These are phyloP conservation scores for Nipponacmea schrenckii DNA, from an alignment of 2,888 invertebrate species.

Conservation along the genomic window DNA sequence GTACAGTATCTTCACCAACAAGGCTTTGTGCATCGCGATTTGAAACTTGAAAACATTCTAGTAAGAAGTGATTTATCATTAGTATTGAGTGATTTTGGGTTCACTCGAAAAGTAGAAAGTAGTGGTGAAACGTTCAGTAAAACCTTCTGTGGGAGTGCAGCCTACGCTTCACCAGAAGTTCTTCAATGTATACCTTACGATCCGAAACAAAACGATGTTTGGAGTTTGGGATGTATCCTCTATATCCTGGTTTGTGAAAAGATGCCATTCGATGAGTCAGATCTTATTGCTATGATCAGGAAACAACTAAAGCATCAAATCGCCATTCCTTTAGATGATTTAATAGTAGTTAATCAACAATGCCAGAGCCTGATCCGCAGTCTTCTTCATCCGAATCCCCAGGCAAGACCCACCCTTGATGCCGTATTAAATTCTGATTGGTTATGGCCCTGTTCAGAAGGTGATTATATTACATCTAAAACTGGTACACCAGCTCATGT, in stretches of 20 bases:
- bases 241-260: constrained; percentile 85
- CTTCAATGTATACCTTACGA: constrained; percentile 75
- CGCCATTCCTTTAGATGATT: constrained; percentile 71
- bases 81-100: constrained; percentile 88
- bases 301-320: constrained; percentile 73
- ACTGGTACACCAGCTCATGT: background rate
- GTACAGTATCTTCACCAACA: constrained; percentile 79
- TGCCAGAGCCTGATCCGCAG: constrained; percentile 79
- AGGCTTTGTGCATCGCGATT: constrained; percentile 82
- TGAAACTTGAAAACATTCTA: constrained; percentile 83
- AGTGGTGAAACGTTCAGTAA: constrained; percentile 79
- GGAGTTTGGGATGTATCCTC: constrained; percentile 80
- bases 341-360: constrained; percentile 69
- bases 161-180: constrained; percentile 88
- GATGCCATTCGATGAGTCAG: constrained; percentile 83
- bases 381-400: constrained; percentile 85
- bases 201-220: constrained; percentile 74
- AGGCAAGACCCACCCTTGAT: constrained; percentile 77
- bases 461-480: background rate
- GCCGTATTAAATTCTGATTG: constrained; percentile 41
- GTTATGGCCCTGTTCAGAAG: constrained; percentile 28
- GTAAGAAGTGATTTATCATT: constrained; percentile 49
- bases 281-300: constrained; percentile 80
- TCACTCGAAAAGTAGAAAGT: constrained; percentile 74
- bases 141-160: constrained; percentile 86